Evolutionary conservation across 2,113 vertebrate genomes (phyloP), one percentile per base, ranked within the genome.

Genomic region (Syngnathus typhle): DNA sequence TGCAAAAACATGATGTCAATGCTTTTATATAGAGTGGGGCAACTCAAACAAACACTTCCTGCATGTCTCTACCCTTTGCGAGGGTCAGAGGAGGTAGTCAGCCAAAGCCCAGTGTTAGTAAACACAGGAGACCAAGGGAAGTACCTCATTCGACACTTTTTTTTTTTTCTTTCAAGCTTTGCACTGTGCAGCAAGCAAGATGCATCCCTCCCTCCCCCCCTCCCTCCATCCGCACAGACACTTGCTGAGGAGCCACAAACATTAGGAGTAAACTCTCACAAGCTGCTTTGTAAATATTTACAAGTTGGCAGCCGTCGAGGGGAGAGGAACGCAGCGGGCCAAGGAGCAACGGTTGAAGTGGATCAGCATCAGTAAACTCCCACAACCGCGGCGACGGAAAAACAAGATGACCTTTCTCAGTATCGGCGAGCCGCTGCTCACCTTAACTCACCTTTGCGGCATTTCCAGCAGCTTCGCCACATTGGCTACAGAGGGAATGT

Each of bases 211-310:
- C 27, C 27, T 23, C 23, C 23, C 23, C 71, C 54, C 73, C 68
- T 44, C 78, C 47, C 62, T 49, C 52, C 72, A 60, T 44, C 69
- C 62, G 38, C 65, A 60, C 49, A 68, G 65, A 60, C 77, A 64
- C 39, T 19, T 56, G 27, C 61, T 19, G 67, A 64, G 59, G 78
- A 84, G 69, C 76, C 79, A 68, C 71, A 72, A 73, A 76, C 72
- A 52, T 49, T 18, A 64, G 80, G 51, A 56, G 85, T 89, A 89
- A 91, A 89, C 87, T 87, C 73, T 82, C 68, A 83, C 79, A 85
- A 79, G 81, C 86, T 77, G 80, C 77, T 73, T 60, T 69, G 87
- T 88, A 90, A 91, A 91, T 91, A 90, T 91, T 91, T 91, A 86
- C 80, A 73, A 36, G 65, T 67, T 59, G 38, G 67, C 76, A 69